Percentiles rank a stretch among this genome's conserved stretches.
Evolutionary conservation across 1,140 invertebrate species (phyloP).

Genomic region (Dolichoris vasculosae): DNA sequence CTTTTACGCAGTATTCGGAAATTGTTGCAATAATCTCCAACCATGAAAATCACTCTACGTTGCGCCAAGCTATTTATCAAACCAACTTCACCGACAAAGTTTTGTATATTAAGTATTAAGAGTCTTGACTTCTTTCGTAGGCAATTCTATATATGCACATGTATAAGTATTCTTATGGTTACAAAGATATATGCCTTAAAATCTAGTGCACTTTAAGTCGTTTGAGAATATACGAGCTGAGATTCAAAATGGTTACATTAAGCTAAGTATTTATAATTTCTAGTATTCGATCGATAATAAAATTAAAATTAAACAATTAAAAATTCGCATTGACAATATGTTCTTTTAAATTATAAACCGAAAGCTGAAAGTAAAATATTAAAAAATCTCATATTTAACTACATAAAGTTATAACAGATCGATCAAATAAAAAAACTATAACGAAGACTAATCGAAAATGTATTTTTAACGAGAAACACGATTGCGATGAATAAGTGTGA

Average conservation of each 20-base stretch:
- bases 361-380: too few species aligned
- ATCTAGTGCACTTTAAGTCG: not conserved
- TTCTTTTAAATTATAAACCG: too few species aligned
- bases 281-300: not conserved
- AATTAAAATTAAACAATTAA: too few species aligned
- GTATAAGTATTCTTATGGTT: not conserved
- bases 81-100: not conserved
- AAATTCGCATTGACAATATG: too few species aligned
- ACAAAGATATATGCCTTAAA: not conserved
- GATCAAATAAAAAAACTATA: too few species aligned
- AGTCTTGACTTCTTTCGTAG: not conserved
- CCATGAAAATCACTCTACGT: not conserved
- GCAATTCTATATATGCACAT: not conserved
- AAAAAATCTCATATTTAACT: too few species aligned
- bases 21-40: not conserved
- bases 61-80: constrained; percentile 26
- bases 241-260: not conserved
- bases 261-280: not conserved
- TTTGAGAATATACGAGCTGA: not conserved
- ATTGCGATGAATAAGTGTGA: too few species aligned
- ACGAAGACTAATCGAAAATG: too few species aligned
- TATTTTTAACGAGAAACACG: too few species aligned
- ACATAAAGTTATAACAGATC: too few species aligned
- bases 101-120: not conserved
- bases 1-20: not conserved